Conservation (phyloP, 2,113 vertebrate species). For the Isichthys henryi region DNA sequence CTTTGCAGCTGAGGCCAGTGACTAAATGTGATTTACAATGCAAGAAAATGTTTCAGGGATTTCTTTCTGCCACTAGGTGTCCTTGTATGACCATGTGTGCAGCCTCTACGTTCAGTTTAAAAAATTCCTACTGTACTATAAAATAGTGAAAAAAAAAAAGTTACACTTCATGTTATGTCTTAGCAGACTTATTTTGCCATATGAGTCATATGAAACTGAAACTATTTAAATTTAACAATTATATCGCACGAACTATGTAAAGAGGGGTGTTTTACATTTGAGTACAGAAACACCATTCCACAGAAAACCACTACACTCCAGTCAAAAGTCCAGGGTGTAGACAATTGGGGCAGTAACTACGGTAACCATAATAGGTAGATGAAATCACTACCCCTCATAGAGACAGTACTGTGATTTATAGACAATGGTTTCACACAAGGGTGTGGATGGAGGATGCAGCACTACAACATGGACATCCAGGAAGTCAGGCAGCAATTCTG, state of each 20-base stretch:
- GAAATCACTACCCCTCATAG: background rate
- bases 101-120: background rate
- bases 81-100: background rate
- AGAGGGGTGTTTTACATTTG: background rate
- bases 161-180: background rate
- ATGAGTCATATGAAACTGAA: background rate
- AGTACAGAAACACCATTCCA: background rate
- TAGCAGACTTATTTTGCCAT: background rate
- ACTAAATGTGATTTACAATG: background rate
- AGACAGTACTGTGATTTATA: background rate
- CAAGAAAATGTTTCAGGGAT: background rate
- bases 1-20: background rate
- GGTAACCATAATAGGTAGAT: background rate
- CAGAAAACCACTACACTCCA: background rate
- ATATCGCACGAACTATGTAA: background rate
- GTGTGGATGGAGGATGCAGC: background rate
- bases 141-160: background rate
- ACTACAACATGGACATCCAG: background rate
- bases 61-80: slow-evolving; percentile 15
- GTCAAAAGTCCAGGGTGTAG: background rate
- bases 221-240: background rate
- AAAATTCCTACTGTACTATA: background rate
- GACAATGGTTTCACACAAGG: background rate
- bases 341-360: background rate
- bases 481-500: background rate